Base-by-base conservation (phyloP, 30 jellyfish, hydroid and myxozoan genomes). In the Cassiopea andromeda region DNA sequence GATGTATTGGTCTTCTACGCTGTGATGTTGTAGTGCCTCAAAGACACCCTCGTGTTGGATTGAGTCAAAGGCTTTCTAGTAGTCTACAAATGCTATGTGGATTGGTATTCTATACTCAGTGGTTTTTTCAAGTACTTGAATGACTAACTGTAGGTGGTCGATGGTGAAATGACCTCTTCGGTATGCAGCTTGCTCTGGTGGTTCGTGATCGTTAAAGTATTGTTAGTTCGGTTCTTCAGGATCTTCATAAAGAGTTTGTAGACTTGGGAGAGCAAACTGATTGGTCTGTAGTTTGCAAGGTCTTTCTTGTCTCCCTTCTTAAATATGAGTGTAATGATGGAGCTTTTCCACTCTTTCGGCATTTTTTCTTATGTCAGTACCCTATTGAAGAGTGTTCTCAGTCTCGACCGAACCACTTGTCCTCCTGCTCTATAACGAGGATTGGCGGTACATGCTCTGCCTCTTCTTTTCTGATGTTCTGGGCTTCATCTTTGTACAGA, bases 131-230 rank as follows among this genome's bases (percentile, higher is more conserved):
- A 82, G 68, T 82, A 59, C 44, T 82, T 82, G 90, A 9, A 46
- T 44, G 67, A 60, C 64, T 19, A 67, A 19, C 69, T 27, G 38
- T 27, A 27, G 38, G 38, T 27, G 38, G 38, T 27, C 38, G 38
- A 27, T 27, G 38, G 38, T 27, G 38, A 0, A 27, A 27, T 27
- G 38, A 27, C 38, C 38, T 27, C 38, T 27, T 27, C 38, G 38
- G 89, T 83, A 83, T 46, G 83, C 84, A 8, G 91, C 91, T 69
- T 83, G 84, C 46, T 67, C 84, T 54, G 88, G 88, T 64, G 91
- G 91, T 69, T 83, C 87, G 68, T 83, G 91, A 12, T 83, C 84
- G 18, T 54, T 54, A 83, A 67, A n/a, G 91, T 83, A 73, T 48
- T 83, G 91, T 46, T 38, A 7, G 64, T 14, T 82, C 1, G 67